Percentiles rank a stretch among this genome's conserved stretches.
Evolutionary conservation across 1,140 invertebrate species (phyloP).

Genomic region (Drosophila rhopaloa): DNA sequence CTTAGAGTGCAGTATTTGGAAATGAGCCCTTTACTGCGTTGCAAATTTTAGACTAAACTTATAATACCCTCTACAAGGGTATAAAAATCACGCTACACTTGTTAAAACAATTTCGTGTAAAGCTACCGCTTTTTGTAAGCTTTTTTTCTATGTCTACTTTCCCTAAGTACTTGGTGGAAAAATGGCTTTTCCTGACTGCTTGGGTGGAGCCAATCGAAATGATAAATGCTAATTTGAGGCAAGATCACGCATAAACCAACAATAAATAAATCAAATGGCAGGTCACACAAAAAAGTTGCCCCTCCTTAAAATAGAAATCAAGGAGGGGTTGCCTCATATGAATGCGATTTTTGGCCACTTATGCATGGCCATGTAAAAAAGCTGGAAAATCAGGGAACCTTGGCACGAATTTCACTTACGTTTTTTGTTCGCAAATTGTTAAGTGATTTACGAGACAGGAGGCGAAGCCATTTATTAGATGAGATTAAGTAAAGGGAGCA

Average conservation of each 20-base stretch:
- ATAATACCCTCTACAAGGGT: no score
- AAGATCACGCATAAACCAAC: slow-evolving; percentile 84
- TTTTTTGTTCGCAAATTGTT: slow-evolving; percentile 80
- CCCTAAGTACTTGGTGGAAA: slow-evolving; percentile 30
- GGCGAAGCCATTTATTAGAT: slow-evolving; percentile 83
- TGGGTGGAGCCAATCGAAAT: slow-evolving; percentile 56
- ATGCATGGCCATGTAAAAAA: slow-evolving; percentile 81
- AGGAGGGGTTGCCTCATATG: slow-evolving; percentile 54
- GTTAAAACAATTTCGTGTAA: slow-evolving; percentile 70
- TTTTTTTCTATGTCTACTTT: slow-evolving; percentile 3
- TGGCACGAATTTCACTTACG: slow-evolving; percentile 74
- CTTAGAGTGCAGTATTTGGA: no score
- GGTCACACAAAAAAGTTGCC: slow-evolving; percentile 74
- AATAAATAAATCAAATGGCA: slow-evolving; percentile 83
- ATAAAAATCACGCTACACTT: slow-evolving; percentile 74
- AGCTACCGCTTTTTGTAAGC: slow-evolving; percentile 2
- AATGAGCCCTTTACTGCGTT: no score
- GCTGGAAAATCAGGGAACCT: slow-evolving; percentile 64
- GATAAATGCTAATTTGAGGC: slow-evolving; percentile 84
- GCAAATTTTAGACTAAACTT: no score
- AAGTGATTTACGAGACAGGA: slow-evolving; percentile 85
- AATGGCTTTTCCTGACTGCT: slow-evolving; percentile 4
- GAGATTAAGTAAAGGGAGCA: slow-evolving; percentile 82
- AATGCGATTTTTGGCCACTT: slow-evolving; percentile 84
- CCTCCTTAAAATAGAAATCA: slow-evolving; percentile 11